phyloP scores from a whole-genome alignment of 2,113 vertebrate genomes.

The Urocynchramus pylzowi region DNA sequence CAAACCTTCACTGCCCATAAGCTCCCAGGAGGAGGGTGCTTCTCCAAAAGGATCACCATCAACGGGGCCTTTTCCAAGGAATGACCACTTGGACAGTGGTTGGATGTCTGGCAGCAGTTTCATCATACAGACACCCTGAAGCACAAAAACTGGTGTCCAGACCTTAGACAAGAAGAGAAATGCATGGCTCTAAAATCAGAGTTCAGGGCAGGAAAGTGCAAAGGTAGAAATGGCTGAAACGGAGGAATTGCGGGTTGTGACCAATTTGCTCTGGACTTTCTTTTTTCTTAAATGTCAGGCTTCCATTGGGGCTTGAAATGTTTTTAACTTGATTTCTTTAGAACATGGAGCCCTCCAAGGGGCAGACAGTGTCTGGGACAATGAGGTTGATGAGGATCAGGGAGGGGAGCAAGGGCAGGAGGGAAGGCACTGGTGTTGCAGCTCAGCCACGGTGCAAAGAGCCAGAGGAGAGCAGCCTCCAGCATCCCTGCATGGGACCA shows the following conservation, averaged over 20 bases:
- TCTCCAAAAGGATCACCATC: neutral
- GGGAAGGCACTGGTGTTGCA: neutral
- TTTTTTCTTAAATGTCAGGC: neutral
- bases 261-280: neutral
- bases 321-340: neutral
- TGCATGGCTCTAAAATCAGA: neutral
- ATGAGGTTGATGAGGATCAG: neutral
- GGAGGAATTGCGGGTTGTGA: accelerated
- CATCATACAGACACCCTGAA: neutral
- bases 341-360: neutral
- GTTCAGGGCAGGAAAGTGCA: neutral
- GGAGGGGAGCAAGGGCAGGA: neutral
- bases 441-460: neutral
- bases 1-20: neutral
- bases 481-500: neutral
- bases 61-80: neutral
- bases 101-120: neutral
- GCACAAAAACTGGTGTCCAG: neutral
- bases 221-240: neutral
- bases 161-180: neutral
- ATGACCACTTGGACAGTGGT: too few relatives aligned
- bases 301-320: neutral
- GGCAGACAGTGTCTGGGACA: neutral
- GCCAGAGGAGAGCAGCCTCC: neutral
- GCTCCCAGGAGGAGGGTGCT: neutral